Conservation (phyloP, 2,113 vertebrate genomes). For the Tenrec ecaudatus region DNA sequence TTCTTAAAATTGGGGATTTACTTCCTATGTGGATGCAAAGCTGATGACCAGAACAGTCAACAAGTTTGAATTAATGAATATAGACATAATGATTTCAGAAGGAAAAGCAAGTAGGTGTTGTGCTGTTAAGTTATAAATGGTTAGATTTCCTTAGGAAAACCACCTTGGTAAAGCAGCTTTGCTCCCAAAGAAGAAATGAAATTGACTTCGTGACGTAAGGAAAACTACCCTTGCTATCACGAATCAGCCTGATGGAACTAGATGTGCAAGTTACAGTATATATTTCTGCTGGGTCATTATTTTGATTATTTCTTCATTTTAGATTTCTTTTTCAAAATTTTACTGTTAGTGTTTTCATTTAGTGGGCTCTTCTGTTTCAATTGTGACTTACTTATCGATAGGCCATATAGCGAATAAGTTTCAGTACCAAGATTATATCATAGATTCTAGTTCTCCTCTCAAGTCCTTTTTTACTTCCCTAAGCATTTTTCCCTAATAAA, state of each 20-base stretch:
- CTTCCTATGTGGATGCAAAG: not conserved
- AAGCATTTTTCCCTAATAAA: not conserved
- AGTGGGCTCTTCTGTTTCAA: conserved; percentile 18
- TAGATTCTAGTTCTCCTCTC: conserved; percentile 53
- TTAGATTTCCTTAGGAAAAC: conserved; percentile 33
- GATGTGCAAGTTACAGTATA: not conserved
- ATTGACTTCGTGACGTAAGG: conserved; percentile 13
- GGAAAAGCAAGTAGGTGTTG: not conserved
- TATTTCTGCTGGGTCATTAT: not conserved
- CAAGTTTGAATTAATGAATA: not conserved
- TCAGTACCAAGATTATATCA: not conserved
- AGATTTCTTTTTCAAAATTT: conserved; percentile 20
- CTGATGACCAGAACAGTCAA: conserved; percentile 12
- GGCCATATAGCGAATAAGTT: not conserved
- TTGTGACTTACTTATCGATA: conserved; percentile 19
- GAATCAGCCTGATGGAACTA: not conserved
- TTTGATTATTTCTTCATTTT: conserved; percentile 47
- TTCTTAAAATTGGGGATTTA: conserved; percentile 13
- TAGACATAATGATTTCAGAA: not conserved
- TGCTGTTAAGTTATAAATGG: not conserved
- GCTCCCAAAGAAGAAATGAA: not conserved
- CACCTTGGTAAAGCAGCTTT: conserved; percentile 28
- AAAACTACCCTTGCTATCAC: not conserved
- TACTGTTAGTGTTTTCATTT: not conserved
- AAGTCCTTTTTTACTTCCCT: not conserved